Evolutionary conservation across 2,797 vertebrate genomes (phyloP).

Genomic region (Remorina albescens): DNA sequence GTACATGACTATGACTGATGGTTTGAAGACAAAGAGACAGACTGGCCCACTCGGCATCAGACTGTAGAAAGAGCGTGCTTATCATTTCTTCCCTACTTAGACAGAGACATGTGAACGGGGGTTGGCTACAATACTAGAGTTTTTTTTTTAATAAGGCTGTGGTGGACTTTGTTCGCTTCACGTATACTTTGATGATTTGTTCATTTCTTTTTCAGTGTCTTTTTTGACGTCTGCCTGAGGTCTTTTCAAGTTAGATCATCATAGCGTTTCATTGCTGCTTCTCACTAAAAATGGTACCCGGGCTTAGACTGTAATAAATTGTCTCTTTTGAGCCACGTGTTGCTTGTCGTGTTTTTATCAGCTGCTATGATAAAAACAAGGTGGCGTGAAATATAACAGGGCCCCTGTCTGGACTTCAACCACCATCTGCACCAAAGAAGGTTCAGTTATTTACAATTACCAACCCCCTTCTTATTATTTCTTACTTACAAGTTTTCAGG

Average conservation of each 20-base stretch:
- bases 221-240: too few relatives aligned
- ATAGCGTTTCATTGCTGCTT: background rate
- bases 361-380: slow-evolving; percentile 13
- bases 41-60: slow-evolving; percentile 1
- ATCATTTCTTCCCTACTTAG: slow-evolving; percentile 5
- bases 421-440: slow-evolving; percentile 17
- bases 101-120: background rate
- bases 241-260: background rate
- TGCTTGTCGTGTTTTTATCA: slow-evolving; percentile 30
- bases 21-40: slow-evolving; percentile 12
- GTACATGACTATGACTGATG: slow-evolving; percentile 39
- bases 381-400: background rate
- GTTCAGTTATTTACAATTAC: slow-evolving; percentile 11
- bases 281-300: background rate
- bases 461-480: background rate
- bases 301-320: background rate
- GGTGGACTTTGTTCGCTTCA: background rate
- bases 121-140: background rate
- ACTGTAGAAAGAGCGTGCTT: background rate
- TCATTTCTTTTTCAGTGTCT: background rate
- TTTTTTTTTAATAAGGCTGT: background rate
- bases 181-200: background rate
- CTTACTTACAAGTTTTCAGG: slow-evolving; percentile 5
- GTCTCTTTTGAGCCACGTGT: slow-evolving; percentile 7
- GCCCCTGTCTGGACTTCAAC: too few relatives aligned